phyloP scores from a whole-genome alignment of 2,113 vertebrate species.

The Ibidorhyncha struthersii region DNA sequence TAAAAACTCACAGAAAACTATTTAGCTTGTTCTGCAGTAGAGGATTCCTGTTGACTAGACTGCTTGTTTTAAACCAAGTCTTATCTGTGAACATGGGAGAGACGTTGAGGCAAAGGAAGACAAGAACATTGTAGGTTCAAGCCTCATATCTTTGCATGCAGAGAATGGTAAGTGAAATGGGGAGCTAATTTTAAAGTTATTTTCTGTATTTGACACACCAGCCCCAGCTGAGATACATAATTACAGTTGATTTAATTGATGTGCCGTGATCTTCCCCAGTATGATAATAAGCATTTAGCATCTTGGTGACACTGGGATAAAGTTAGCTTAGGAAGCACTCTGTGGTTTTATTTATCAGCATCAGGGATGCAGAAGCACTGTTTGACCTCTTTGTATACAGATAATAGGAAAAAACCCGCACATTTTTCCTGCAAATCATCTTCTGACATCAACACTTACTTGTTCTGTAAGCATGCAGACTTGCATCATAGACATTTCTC shows the following conservation, averaged over 20 bases:
- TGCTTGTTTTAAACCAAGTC: not conserved
- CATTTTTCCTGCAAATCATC: not conserved
- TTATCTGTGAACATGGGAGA: not conserved
- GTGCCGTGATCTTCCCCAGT: not conserved
- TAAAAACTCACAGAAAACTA: not conserved
- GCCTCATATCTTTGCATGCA: not conserved
- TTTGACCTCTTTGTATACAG: not conserved
- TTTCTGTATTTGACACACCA: not conserved
- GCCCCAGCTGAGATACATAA: not conserved
- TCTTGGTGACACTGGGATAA: not conserved
- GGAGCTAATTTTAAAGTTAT: not conserved
- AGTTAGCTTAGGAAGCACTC: not conserved
- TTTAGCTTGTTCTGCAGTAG: not conserved
- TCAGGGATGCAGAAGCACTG: not conserved
- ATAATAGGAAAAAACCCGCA: not conserved
- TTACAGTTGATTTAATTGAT: not conserved
- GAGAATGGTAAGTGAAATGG: not conserved
- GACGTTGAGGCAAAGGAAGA: not conserved
- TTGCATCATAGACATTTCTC: not conserved
- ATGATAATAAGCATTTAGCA: not conserved
- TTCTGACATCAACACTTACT: not conserved
- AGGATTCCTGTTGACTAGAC: not conserved
- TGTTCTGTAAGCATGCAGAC: not conserved
- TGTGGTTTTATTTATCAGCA: not conserved
- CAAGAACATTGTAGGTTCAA: not conserved